Evolutionary conservation across 2,797 vertebrate genomes (phyloP), one percentile per base, ranked within the genome.

Genomic region (Leucoraja ocellata): DNA sequence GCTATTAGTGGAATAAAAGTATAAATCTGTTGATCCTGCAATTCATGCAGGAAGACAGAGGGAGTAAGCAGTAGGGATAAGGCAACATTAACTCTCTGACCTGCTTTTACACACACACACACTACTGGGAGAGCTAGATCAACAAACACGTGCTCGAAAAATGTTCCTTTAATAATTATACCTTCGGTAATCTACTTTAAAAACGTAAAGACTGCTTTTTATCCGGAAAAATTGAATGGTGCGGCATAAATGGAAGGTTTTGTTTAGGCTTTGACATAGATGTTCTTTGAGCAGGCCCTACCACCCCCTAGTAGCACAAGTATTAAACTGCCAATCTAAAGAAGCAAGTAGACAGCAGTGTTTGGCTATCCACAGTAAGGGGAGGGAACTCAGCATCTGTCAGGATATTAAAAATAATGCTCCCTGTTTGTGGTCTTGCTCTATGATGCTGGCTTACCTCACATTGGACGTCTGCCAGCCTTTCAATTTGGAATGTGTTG

Each of bases 321-420:
- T 28, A 74, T 74, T 91, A 73, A 91, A 46, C 61, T 91, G 88
- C 68, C 90, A 91, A 74, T 91, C 90, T 46, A 74, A 36, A 91
- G 36, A 46, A 39, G 32, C 65, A 73, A 46, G 63, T 2, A 73
- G 65, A 25, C 65, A 73, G 65, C 23, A 36, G 68, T 71, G 68
- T 71, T 91, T 91, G 68, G 54, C 68, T 46, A 73, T 21, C 88
- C 65, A 91, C 90, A 74, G 68, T 23, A 74, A 74, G 90, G 36
- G 18, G 88, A 73, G 23, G 90, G 36, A 73, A 21, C 68, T 73
- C 68, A 46, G 11, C 68, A 46, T 73, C 84, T 68, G 68, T 91
- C 90, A 91, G 90, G 90, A 91, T 91, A 91, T 91, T 73, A 91
- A 91, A 39, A 91, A 73, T 91, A 91, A 91, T 71, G 63, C 68